Percentiles rank a stretch among this genome's conserved stretches.
Conservation (phyloP, 2,113 vertebrate genomes). For the Myiozetetes cayanensis region DNA sequence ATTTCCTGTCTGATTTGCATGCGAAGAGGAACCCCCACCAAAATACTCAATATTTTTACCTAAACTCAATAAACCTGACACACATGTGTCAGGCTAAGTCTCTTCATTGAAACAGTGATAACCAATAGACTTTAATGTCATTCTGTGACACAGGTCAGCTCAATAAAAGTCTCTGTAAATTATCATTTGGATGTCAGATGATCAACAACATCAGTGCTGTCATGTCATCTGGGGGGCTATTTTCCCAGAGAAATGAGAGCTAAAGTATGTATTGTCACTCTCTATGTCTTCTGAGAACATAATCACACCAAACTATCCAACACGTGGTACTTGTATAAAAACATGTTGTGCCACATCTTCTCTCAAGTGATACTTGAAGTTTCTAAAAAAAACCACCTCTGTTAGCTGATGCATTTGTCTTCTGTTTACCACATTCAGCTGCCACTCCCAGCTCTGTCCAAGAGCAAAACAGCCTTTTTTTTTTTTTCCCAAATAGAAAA, state of each 20-base stretch:
- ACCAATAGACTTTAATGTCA: constrained; percentile 6
- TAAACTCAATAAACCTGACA: neutral
- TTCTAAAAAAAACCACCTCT: constrained; percentile 6
- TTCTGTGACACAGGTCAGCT: neutral
- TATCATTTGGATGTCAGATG: neutral
- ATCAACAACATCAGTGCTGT: neutral
- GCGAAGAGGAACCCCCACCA: neutral
- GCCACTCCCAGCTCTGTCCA: constrained; percentile 39
- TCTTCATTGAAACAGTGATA: neutral
- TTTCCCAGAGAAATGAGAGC: neutral
- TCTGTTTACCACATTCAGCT: constrained; percentile 46
- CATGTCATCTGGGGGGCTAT: neutral
- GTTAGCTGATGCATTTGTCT: constrained; percentile 50
- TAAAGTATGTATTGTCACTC: constrained; percentile 6
- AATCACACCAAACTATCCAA: constrained; percentile 28
- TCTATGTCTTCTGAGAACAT: neutral
- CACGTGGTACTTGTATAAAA: constrained; percentile 38
- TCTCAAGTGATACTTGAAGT: constrained; percentile 49
- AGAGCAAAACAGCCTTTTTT: neutral
- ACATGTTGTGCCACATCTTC: constrained; percentile 55
- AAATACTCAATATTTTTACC: constrained; percentile 1
- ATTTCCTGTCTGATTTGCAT: neutral
- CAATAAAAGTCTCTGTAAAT: constrained; percentile 13
- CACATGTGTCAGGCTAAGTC: neutral
- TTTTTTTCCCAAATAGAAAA: neutral